These are phyloP conservation scores for Zosterops hypoxanthus DNA, from an alignment of 2,113 vertebrate genomes.

Conservation along the genomic window DNA sequence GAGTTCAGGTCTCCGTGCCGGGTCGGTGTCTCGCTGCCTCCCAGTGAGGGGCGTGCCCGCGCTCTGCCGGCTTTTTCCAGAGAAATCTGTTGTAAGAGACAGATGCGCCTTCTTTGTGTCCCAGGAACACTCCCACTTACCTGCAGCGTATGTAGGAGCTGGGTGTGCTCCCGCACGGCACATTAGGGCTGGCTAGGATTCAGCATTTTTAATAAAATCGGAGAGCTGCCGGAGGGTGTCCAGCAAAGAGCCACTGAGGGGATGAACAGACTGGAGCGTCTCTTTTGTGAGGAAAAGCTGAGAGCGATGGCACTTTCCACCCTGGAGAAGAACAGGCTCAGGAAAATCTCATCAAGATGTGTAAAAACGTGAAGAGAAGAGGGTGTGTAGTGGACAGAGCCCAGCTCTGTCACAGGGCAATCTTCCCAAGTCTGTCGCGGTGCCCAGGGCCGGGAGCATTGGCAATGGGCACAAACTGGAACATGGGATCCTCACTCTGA, in stretches of 20 bases:
- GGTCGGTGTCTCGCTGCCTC: neutral
- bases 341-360: neutral
- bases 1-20: too few relatives aligned
- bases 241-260: neutral
- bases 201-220: neutral
- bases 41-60: accelerated
- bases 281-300: neutral
- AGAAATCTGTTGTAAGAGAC: too few relatives aligned
- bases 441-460: neutral
- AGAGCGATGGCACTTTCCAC: neutral
- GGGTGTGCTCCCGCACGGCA: neutral
- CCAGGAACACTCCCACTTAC: accelerated
- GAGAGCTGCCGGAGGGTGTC: neutral
- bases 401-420: neutral
- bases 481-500: neutral
- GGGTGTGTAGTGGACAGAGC: accelerated
- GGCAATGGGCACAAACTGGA: neutral
- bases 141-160: accelerated
- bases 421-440: neutral
- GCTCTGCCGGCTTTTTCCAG: neutral
- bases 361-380: neutral
- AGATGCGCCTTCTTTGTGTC: neutral
- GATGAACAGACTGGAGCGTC: neutral
- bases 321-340: neutral
- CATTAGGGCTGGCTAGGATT: neutral